These are phyloP conservation scores for Hypanus sabinus DNA, from an alignment of 2,113 vertebrate genomes.

Conservation along the genomic window DNA sequence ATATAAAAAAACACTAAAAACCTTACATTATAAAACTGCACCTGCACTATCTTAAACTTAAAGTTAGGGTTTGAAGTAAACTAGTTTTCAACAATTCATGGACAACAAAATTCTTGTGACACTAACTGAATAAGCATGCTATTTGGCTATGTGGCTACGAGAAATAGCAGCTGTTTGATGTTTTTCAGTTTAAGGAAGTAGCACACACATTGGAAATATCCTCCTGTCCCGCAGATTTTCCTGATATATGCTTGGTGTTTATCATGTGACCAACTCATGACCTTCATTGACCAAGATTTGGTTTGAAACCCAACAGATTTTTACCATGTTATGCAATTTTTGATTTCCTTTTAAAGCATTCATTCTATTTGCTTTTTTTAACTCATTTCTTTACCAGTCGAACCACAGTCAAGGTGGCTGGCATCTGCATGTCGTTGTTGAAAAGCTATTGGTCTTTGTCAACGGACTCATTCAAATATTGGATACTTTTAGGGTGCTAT, in stretches of 20 bases:
- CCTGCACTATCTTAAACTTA: background rate
- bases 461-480: background rate
- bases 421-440: background rate
- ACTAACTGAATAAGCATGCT: conserved; percentile 41
- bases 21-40: background rate
- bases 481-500: background rate
- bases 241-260: conserved; percentile 51
- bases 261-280: conserved; percentile 55
- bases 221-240: conserved; percentile 73
- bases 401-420: background rate
- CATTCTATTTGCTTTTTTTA: conserved; percentile 27
- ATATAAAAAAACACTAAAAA: background rate
- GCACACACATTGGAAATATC: conserved; percentile 57
- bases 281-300: conserved; percentile 42
- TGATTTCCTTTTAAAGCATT: conserved; percentile 42
- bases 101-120: conserved; percentile 53
- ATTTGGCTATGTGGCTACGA: conserved; percentile 43
- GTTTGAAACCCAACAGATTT: conserved; percentile 45
- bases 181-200: conserved; percentile 72
- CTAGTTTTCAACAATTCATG: conserved; percentile 36
- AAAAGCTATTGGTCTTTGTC: background rate
- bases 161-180: conserved; percentile 41
- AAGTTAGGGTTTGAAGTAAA: background rate
- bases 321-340: conserved; percentile 46
- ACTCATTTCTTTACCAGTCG: conserved; percentile 29